phyloP scores from a whole-genome alignment of 2,888 invertebrate species.

The Hyppa rectilinea region DNA sequence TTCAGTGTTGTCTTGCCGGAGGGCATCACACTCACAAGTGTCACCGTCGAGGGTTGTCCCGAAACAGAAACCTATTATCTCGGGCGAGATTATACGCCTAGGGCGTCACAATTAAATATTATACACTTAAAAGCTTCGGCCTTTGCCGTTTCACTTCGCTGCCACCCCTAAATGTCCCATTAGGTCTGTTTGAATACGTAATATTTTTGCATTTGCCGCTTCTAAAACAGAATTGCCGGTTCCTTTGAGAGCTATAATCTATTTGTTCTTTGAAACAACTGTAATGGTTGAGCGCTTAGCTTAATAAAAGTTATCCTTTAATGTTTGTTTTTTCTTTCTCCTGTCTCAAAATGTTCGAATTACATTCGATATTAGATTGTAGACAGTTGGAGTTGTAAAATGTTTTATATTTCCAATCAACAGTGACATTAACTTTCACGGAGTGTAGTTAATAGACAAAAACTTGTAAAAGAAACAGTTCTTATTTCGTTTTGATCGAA shows the following conservation, averaged over 20 bases:
- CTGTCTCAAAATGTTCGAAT: conserved; percentile 47
- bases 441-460: conserved; percentile 71
- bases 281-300: conserved; percentile 87
- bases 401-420: conserved; percentile 66
- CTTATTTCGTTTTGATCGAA: conserved; percentile 78
- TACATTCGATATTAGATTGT: conserved; percentile 42
- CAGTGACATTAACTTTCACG: conserved; percentile 78
- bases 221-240: conserved; percentile 89
- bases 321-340: conserved; percentile 72
- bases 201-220: conserved; percentile 91
- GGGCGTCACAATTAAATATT: conserved; percentile 91
- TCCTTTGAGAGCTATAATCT: conserved; percentile 90
- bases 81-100: conserved; percentile 91
- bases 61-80: conserved; percentile 91
- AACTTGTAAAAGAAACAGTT: conserved; percentile 75
- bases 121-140: conserved; percentile 91
- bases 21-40: conserved; percentile 89
- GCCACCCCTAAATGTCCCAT: conserved; percentile 91
- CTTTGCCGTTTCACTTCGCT: conserved; percentile 91
- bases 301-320: conserved; percentile 85
- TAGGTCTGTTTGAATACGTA: conserved; percentile 91
- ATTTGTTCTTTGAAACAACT: conserved; percentile 90
- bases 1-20: conserved; percentile 85
- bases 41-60: conserved; percentile 89
- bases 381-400: conserved; percentile 46